Evolutionary conservation across 1,140 invertebrate species (phyloP).

Genomic region (Spodoptera frugiperda): DNA sequence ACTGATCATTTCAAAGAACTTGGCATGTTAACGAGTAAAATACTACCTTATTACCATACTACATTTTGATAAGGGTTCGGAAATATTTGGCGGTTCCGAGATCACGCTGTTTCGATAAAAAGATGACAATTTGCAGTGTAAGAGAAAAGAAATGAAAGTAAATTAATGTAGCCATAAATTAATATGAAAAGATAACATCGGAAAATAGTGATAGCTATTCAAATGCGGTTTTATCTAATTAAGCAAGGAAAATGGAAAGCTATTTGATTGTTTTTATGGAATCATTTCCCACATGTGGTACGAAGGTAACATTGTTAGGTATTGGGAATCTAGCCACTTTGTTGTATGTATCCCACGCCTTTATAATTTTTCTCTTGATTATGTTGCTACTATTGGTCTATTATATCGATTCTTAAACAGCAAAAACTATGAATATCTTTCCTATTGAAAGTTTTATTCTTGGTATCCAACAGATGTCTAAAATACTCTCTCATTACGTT

Average conservation of each 20-base stretch:
- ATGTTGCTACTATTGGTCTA: neutral
- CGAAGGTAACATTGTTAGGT: slow-evolving; percentile 24
- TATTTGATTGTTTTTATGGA: slow-evolving; percentile 41
- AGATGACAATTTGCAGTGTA: neutral
- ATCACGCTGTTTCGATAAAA: neutral
- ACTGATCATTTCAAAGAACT: neutral
- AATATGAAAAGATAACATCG: slow-evolving; percentile 23
- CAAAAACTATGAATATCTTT: neutral
- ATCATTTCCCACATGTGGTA: slow-evolving; percentile 33
- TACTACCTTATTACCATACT: neutral
- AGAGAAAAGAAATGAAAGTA: neutral
- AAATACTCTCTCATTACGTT: neutral
- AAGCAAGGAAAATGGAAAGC: slow-evolving; percentile 45
- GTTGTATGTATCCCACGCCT: slow-evolving; percentile 24
- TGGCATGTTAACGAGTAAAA: neutral
- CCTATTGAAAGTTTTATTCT: neutral
- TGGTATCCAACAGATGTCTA: neutral
- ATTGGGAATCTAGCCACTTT: slow-evolving; percentile 21
- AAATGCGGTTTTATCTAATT: slow-evolving; percentile 27
- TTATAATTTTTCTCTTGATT: slow-evolving; percentile 26
- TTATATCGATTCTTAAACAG: slow-evolving; percentile 25
- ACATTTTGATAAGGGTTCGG: neutral
- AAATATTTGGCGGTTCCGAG: no score
- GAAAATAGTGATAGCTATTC: slow-evolving; percentile 26
- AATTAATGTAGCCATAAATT: neutral